Conservation (phyloP, 2,888 invertebrate genomes). For the Stratiomys singularior region DNA sequence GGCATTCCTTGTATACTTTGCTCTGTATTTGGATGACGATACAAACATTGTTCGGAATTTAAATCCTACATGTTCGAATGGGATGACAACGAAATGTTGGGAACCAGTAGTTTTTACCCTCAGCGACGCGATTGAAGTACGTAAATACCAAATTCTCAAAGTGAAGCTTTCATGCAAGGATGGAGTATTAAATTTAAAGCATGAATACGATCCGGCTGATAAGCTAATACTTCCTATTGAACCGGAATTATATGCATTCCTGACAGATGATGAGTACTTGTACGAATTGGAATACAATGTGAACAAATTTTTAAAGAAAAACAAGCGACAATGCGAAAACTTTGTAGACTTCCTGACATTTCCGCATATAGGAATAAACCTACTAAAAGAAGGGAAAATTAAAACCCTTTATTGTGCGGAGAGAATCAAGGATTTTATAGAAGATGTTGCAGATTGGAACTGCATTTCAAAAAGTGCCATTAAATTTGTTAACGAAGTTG, state of each 20-base stretch:
- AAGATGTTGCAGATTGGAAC: slow-evolving; percentile 48
- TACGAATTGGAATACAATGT: slow-evolving; percentile 51
- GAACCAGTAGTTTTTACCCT: slow-evolving; percentile 51
- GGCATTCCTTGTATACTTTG: slow-evolving; percentile 51
- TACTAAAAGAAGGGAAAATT: slow-evolving; percentile 50
- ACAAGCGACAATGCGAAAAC: slow-evolving; percentile 28
- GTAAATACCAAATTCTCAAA: slow-evolving; percentile 49
- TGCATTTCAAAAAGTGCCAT: slow-evolving; percentile 46
- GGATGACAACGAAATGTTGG: slow-evolving; percentile 48
- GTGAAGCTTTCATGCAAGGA: slow-evolving; percentile 46
- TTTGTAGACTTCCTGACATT: slow-evolving; percentile 51
- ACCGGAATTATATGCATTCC: slow-evolving; percentile 47
- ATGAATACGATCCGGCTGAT: slow-evolving; percentile 45
- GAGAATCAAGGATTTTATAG: slow-evolving; percentile 43
- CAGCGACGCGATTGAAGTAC: slow-evolving; percentile 35
- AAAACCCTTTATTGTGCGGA: slow-evolving; percentile 48
- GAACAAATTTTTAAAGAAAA: slow-evolving; percentile 43
- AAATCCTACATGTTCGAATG: slow-evolving; percentile 8
- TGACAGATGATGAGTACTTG: slow-evolving; percentile 51
- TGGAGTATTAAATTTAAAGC: slow-evolving; percentile 48
- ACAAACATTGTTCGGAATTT: slow-evolving; percentile 48
- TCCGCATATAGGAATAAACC: slow-evolving; percentile 52
- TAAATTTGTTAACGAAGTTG: slow-evolving; percentile 48
- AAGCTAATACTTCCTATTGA: slow-evolving; percentile 44
- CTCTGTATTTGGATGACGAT: slow-evolving; percentile 46